A percentile compares a stretch with the other conserved stretches of the same genome.
Conservation (phyloP, 2,888 invertebrate species). For the Pachliopta kotzebuea region DNA sequence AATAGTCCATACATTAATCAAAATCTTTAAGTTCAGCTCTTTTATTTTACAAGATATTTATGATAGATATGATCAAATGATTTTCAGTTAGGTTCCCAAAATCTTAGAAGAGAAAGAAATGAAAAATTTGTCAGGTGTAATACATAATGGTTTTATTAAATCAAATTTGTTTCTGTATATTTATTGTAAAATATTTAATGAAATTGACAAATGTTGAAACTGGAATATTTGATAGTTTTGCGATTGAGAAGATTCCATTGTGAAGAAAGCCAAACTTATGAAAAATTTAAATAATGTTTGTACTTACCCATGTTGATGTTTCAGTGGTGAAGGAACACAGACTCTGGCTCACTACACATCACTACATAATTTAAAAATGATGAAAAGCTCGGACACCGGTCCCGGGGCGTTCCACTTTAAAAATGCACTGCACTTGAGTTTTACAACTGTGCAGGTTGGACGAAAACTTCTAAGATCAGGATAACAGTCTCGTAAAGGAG, state of each 20-base stretch:
- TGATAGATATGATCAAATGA: no score
- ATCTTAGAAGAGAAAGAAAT: no score
- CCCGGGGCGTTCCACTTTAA: constrained; percentile 74
- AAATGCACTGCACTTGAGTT: constrained; percentile 77
- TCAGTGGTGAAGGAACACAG: constrained; percentile 47
- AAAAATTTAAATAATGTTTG: constrained; percentile 48
- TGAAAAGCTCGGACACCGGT: constrained; percentile 63
- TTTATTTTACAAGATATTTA: no score
- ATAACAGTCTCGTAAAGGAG: constrained; percentile 69
- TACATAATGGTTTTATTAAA: no score
- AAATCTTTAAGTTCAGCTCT: no score
- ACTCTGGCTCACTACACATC: constrained; percentile 63
- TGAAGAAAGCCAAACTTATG: not conserved
- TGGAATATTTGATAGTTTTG: not conserved
- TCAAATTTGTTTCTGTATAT: no score
- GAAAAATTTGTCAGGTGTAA: no score
- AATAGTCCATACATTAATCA: no score
- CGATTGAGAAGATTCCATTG: not conserved
- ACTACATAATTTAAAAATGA: constrained; percentile 77
- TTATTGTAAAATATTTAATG: no score
- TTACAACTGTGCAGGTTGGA: constrained; percentile 76
- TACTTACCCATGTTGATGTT: constrained; percentile 55
- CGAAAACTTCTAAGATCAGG: constrained; percentile 62
- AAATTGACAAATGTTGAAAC: no score
- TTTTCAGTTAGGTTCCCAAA: no score